phyloP scores from a whole-genome alignment of 2,888 invertebrate species.

The Taenaris catops region DNA sequence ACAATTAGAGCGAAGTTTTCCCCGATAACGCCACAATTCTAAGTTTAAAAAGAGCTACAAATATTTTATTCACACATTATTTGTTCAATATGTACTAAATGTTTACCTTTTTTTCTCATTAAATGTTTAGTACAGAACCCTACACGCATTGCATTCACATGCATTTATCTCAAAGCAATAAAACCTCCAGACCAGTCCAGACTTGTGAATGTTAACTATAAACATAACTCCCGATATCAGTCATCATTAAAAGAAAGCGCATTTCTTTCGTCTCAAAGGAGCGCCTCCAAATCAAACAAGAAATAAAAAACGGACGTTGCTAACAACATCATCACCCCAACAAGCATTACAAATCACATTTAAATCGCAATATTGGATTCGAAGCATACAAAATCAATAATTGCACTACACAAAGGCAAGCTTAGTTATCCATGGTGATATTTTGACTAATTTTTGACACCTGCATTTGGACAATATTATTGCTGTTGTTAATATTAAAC shows the following conservation, averaged over 20 bases:
- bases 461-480: conserved; percentile 33
- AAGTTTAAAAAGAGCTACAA: too few relatives aligned
- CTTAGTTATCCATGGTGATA: conserved; percentile 33
- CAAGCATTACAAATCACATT: conserved; percentile 63
- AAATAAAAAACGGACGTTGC: conserved; percentile 49
- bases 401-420: conserved; percentile 47
- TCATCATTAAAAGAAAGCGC: conserved; percentile 14
- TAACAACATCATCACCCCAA: conserved; percentile 67
- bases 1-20: too few relatives aligned
- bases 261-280: conserved; percentile 37
- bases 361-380: conserved; percentile 61
- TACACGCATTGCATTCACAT: too few relatives aligned
- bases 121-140: too few relatives aligned
- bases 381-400: conserved; percentile 72
- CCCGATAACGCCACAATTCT: too few relatives aligned
- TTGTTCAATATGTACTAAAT: too few relatives aligned
- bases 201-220: too few relatives aligned
- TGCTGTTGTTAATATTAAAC: conserved; percentile 19
- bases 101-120: too few relatives aligned
- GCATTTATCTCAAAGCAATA: too few relatives aligned
- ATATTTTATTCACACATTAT: too few relatives aligned
- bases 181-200: too few relatives aligned
- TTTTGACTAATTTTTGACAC: conserved; percentile 41
- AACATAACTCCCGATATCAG: conserved; percentile 3
- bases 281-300: conserved; percentile 53